phyloP scores from a whole-genome alignment of 2,797 vertebrate genomes.

The Buphagus erythrorhynchus region DNA sequence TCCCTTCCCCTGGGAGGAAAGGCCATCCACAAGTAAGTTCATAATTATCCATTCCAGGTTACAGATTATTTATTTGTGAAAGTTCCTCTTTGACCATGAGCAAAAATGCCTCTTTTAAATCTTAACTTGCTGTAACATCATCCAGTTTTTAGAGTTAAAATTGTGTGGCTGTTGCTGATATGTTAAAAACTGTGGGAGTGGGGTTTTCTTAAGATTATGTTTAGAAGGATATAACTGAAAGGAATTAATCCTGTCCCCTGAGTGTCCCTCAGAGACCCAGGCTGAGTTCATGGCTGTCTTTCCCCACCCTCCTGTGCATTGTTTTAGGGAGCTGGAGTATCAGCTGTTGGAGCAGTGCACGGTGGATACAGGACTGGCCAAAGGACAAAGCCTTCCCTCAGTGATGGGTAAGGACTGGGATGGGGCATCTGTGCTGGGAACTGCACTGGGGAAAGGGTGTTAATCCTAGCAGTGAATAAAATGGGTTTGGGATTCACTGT shows the following conservation, averaged over 20 bases:
- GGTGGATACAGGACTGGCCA: constrained; percentile 88
- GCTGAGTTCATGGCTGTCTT: neutral
- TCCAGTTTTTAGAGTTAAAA: neutral
- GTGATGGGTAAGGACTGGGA: constrained; percentile 83
- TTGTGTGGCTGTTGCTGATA: neutral
- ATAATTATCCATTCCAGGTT: neutral
- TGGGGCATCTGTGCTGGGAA: neutral
- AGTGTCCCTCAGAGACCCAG: neutral
- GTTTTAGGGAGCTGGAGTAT: constrained; percentile 87
- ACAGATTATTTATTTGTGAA: neutral
- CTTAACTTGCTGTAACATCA: neutral
- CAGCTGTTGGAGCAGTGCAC: constrained; percentile 92
- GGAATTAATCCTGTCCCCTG: neutral
- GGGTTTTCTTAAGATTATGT: neutral
- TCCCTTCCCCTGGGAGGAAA: constrained; percentile 94
- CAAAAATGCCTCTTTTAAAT: neutral
- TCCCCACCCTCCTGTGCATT: neutral
- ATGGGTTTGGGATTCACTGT: neutral
- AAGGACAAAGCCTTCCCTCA: constrained; percentile 88
- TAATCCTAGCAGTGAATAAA: neutral
- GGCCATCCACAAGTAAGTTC: constrained; percentile 93
- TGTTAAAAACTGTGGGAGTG: neutral
- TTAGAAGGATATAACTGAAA: neutral
- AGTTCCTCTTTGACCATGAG: neutral
- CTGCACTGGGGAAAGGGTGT: neutral